Base-by-base conservation (phyloP, 2,888 invertebrate genomes). In the Pseudococcus longispinus region DNA sequence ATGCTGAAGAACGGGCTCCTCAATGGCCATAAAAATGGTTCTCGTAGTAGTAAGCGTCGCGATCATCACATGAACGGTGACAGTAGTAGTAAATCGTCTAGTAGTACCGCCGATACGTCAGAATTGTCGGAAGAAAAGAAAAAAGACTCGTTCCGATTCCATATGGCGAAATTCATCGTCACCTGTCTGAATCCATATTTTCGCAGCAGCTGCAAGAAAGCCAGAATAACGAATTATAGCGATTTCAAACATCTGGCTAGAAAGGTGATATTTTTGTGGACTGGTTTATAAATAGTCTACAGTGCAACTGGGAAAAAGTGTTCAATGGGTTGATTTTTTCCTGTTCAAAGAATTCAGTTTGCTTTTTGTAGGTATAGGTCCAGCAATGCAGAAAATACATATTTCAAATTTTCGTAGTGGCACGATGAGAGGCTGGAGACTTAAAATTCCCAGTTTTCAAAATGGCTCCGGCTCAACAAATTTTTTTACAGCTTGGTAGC, bases 191-290 rank as follows among this genome's bases (percentile, higher is more conserved):
- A 96, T 91, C 96, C 96, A 0, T 98, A 96, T 91, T 92, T 80
- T 23, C 77, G 77, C 42, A 80, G 42, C 0, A 42, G 42, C 23
- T 80, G 77, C 13, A 42, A 42, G 9, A 92, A 94, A 88, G 98
- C 96, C 0, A 92, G 95, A 89, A 98, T 99, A 89, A 94, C 94
- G 2, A 95, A 94, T 90, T 97, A 96, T 0, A 96, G 97, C 77
- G 98, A 98, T 91, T 96, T 98, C 91, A 98, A 98, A 91, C 97
- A 97, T 92, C 92, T 98, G 87, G 97, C 98, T 5, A 93, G 97
- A 91, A 98, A 98, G 94, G 96, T 96, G 11, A 55, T 37, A 37
- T n/a, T n/a, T n/a, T n/a, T n/a, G n/a, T n/a, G n/a, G n/a, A n/a
- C 13, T 37, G 4, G 8, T 37, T 8, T 37, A 8, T 37, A 37